Evolutionary conservation across 2,888 invertebrate species (phyloP).

Genomic region (Yponomeuta sedellus): DNA sequence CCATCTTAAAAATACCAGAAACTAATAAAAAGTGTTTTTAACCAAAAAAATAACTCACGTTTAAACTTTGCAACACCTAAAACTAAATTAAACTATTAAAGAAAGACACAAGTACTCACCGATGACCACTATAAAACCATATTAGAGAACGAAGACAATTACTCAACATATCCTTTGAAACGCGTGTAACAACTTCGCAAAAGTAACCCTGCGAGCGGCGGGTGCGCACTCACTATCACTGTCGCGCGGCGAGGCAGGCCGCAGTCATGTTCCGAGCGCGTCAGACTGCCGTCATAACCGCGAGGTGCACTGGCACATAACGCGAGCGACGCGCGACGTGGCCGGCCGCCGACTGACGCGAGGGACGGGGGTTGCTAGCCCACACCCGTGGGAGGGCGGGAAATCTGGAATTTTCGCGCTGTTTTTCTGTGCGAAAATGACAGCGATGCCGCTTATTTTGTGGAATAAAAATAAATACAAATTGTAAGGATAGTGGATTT

Average conservation of each 20-base stretch:
- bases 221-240: constrained; percentile 52
- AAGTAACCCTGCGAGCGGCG: background rate
- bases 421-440: too few species aligned
- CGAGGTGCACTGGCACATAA: constrained; percentile 37
- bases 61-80: too few species aligned
- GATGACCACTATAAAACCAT: constrained; percentile 72
- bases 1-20: background rate
- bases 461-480: too few species aligned
- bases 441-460: too few species aligned
- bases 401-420: background rate
- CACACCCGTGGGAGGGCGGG: background rate
- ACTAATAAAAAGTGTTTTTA: background rate
- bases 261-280: constrained; percentile 49
- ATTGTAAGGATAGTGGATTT: too few species aligned
- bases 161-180: constrained; percentile 40
- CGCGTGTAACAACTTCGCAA: background rate
- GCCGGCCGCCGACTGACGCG: constrained; percentile 59
- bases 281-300: constrained; percentile 33
- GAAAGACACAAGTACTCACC: constrained; percentile 45
- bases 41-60: background rate
- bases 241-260: constrained; percentile 27
- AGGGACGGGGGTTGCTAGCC: constrained; percentile 38
- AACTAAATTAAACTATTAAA: background rate
- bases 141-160: constrained; percentile 42
- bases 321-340: constrained; percentile 46